These are phyloP conservation scores for Benthosema pterotum DNA, from an alignment of 2,797 vertebrate genomes.

Conservation along the genomic window DNA sequence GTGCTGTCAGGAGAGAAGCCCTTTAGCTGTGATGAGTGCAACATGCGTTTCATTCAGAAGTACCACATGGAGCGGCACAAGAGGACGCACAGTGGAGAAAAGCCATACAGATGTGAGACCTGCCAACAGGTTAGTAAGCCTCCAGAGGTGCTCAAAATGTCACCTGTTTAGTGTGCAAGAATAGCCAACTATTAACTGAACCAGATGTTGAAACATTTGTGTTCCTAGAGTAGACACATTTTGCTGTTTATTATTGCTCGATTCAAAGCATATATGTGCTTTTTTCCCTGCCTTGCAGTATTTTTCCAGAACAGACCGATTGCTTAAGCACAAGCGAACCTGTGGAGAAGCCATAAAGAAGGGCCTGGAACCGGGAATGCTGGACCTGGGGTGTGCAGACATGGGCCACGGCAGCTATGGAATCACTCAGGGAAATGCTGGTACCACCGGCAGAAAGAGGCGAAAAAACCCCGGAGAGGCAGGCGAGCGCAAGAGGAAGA, in stretches of 20 bases:
- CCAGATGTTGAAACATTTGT: neutral
- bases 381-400: constrained; percentile 84
- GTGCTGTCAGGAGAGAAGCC: constrained; percentile 90
- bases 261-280: constrained; percentile 6
- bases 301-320: constrained; percentile 98
- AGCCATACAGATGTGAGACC: constrained; percentile 99
- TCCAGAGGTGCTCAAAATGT: neutral
- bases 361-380: constrained; percentile 86
- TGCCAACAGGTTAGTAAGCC: constrained; percentile 89
- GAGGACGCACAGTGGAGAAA: constrained; percentile 98
- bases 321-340: constrained; percentile 98
- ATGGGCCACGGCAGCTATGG: constrained; percentile 86
- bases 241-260: neutral
- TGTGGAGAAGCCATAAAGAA: constrained; percentile 95
- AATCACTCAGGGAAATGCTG: constrained; percentile 92
- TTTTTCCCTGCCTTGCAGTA: constrained; percentile 76
- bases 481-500: constrained; percentile 89
- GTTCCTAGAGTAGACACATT: neutral
- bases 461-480: constrained; percentile 85
- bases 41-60: constrained; percentile 99
- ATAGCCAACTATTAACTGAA: neutral
- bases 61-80: constrained; percentile 99
- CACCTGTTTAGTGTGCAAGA: neutral
- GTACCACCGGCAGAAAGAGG: constrained; percentile 87
- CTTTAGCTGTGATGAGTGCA: constrained; percentile 98